A percentile compares a stretch with the other conserved stretches of the same genome.
phyloP scores from a whole-genome alignment of 2,888 invertebrate genomes.

The Siphlonurus alternatus region DNA sequence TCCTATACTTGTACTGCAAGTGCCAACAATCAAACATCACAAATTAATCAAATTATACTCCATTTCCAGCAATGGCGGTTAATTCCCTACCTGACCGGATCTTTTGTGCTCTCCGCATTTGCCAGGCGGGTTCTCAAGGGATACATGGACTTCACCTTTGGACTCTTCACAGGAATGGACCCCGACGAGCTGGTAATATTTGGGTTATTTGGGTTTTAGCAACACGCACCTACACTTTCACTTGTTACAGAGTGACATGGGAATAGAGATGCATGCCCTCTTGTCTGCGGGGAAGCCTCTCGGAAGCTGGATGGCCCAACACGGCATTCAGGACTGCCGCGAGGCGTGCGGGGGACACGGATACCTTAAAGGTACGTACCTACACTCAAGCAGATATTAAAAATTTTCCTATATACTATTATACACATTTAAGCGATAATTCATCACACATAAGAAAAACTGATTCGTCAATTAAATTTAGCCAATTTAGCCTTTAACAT shows the following conservation, averaged over 20 bases:
- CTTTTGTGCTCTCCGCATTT: conserved; percentile 18
- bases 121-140: background rate
- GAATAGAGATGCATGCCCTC: conserved; percentile 58
- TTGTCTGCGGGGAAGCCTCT: conserved; percentile 61
- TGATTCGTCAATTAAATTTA: no score
- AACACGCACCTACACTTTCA: no score
- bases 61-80: conserved; percentile 80
- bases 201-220: no score
- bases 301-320: conserved; percentile 69
- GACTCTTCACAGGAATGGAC: background rate
- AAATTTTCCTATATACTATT: no score
- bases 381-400: no score
- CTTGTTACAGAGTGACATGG: conserved; percentile 25
- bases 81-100: conserved; percentile 54
- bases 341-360: conserved; percentile 95
- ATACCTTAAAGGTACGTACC: conserved; percentile 63
- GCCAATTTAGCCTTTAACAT: no score
- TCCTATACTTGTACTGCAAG: no score
- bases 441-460: no score
- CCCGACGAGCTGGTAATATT: background rate
- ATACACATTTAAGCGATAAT: no score
- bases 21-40: no score
- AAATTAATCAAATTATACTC: no score
- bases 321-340: conserved; percentile 80
- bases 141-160: background rate